Conservation (phyloP, 2,113 vertebrate genomes). For the Oryzias javanicus region DNA sequence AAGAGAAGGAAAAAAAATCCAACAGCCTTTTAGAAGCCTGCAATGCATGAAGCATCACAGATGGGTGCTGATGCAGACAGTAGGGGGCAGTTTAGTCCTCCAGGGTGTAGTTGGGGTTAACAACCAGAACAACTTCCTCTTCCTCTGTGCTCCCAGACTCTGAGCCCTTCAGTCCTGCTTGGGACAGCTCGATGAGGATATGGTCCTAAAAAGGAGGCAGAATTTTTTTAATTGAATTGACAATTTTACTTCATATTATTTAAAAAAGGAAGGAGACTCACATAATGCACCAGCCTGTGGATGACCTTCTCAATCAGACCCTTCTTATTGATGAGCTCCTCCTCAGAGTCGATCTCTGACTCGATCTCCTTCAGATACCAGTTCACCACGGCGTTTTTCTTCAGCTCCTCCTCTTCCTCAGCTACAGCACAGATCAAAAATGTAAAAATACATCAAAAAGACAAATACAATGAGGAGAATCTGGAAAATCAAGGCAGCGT, state of each 20-base stretch:
- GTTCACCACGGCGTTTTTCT: constrained; percentile 90
- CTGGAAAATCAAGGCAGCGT: constrained; percentile 5
- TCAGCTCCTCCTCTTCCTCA: constrained; percentile 88
- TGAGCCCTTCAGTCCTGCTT: constrained; percentile 81
- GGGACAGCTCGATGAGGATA: constrained; percentile 93
- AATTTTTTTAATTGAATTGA: background rate
- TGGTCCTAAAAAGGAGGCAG: constrained; percentile 81
- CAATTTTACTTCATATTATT: background rate
- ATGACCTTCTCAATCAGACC: constrained; percentile 93
- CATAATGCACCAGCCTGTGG: constrained; percentile 91
- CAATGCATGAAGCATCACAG: constrained; percentile 11
- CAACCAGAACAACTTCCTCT: constrained; percentile 89
- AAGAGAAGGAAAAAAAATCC: constrained; percentile 1
- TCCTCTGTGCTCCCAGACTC: constrained; percentile 75
- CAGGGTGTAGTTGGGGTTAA: constrained; percentile 95
- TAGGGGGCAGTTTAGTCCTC: constrained; percentile 80
- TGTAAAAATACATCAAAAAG: background rate
- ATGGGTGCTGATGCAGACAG: background rate
- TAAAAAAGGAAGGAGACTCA: constrained; percentile 66
- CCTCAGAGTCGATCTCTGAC: constrained; percentile 95
- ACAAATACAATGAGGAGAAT: too few species aligned
- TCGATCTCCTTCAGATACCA: constrained; percentile 99
- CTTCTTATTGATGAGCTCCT: constrained; percentile 92
- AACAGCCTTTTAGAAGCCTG: constrained; percentile 16
- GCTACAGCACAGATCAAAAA: constrained; percentile 64